Evolutionary conservation across 2,888 invertebrate genomes (phyloP), one percentile per base, ranked within the genome.

Genomic region (Tetrapedia diversipes): DNA sequence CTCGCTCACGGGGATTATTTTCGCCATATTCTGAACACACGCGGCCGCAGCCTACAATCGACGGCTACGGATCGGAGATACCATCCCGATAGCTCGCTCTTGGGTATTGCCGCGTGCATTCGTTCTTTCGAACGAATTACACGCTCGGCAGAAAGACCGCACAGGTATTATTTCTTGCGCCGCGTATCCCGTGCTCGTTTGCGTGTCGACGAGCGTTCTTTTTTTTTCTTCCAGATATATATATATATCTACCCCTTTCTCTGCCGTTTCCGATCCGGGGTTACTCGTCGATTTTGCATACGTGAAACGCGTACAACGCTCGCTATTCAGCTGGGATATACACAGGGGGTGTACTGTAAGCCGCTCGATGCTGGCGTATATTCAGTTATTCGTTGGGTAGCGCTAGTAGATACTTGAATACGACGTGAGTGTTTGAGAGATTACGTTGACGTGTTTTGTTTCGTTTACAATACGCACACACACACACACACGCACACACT

Each of bases 1-100:
- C 29, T 71, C 66, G 79, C 79, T 79, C 79, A 56, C 63, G 80
- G 71, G 68, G 82, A 79, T 70, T 82, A 79, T 82, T 82, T 82
- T 81, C 70, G 63, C 71, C 61, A 43, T 74, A 74, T 75, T 37
- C 66, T 41, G 49, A 70, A 63, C 69, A 22, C n/a, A n/a, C n/a
- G n/a, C 45, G 60, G 29, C 37, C 47, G 51, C 47, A n/a, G 39
- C 34, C 53, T 53, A 57, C 74, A 73, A 82, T 79, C 76, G 56
- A 29, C 39, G 39, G 60, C 70, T 63, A 77, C 57, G 54, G 39
- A 68, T 79, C 64, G 64, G 27, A 81, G 80, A 70, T 67, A 47
- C 41, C n/a, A n/a, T n/a, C n/a, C 29, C 47, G 56, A 68, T 68
- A 49, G 59, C 45, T 49, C 49, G 32, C 34, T 47, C 16, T 19